Conservation (phyloP, 2,797 vertebrate genomes). For the Ctenosaura bakeri region DNA sequence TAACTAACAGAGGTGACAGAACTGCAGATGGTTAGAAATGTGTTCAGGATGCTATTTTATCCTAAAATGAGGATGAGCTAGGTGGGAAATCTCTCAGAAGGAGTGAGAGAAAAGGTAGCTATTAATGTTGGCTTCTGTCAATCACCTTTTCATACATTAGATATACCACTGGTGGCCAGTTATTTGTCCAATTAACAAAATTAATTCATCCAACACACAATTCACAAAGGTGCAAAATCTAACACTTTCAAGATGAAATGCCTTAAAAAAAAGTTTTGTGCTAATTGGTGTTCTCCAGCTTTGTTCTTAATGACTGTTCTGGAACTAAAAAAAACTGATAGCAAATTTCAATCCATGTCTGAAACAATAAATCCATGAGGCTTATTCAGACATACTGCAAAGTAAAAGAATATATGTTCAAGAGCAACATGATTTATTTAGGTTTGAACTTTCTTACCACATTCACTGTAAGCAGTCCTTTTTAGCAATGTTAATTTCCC, state of each 20-base stretch:
- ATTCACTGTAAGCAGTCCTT: background rate
- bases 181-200: background rate
- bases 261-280: background rate
- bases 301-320: background rate
- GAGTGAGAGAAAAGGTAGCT: background rate
- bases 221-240: background rate
- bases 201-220: background rate
- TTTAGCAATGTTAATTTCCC: background rate
- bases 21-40: background rate
- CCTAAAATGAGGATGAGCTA: conserved; percentile 7
- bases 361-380: background rate
- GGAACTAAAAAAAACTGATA: background rate
- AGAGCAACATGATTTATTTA: background rate
- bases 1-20: conserved; percentile 9
- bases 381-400: background rate
- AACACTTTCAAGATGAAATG: background rate
- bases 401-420: background rate
- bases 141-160: background rate
- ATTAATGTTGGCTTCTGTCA: conserved; percentile 2
- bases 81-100: background rate
- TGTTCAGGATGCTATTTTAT: background rate
- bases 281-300: background rate
- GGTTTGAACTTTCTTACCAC: background rate
- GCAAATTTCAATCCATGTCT: background rate
- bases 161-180: background rate